Evolutionary conservation across 2,888 invertebrate species (phyloP).

Genomic region (Polydrusus tereticollis): DNA sequence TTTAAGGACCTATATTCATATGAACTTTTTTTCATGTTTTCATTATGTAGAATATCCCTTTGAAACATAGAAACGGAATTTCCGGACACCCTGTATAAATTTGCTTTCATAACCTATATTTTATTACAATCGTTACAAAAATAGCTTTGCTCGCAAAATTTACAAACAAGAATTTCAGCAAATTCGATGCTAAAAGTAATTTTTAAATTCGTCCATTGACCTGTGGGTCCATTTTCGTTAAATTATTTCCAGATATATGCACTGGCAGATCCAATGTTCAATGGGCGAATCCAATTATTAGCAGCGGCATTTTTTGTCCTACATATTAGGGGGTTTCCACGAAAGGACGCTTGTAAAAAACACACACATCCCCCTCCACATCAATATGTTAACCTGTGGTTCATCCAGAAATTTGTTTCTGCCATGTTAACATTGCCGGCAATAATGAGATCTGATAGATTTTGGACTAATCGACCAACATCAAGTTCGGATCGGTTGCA

Average conservation of each 20-base stretch:
- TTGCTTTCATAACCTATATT: too few relatives aligned
- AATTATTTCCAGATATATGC: slow-evolving; percentile 26
- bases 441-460: neutral
- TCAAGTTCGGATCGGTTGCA: neutral
- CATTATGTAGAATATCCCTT: too few relatives aligned
- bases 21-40: too few relatives aligned
- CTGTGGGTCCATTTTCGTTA: slow-evolving; percentile 12
- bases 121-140: neutral
- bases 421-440: neutral
- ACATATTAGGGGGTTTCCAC: neutral
- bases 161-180: neutral
- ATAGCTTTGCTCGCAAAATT: neutral
- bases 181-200: neutral
- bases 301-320: slow-evolving; percentile 20
- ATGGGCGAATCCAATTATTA: slow-evolving; percentile 27
- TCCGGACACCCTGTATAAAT: too few relatives aligned
- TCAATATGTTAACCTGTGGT: slow-evolving; percentile 1
- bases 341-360: neutral
- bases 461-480: neutral
- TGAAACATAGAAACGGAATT: too few relatives aligned
- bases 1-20: too few relatives aligned
- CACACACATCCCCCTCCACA: neutral
- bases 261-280: slow-evolving; percentile 5
- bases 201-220: neutral
- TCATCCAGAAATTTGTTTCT: slow-evolving; percentile 1